Evolutionary conservation across 2,113 vertebrate genomes (phyloP).

Genomic region (Bostrychus sinensis): DNA sequence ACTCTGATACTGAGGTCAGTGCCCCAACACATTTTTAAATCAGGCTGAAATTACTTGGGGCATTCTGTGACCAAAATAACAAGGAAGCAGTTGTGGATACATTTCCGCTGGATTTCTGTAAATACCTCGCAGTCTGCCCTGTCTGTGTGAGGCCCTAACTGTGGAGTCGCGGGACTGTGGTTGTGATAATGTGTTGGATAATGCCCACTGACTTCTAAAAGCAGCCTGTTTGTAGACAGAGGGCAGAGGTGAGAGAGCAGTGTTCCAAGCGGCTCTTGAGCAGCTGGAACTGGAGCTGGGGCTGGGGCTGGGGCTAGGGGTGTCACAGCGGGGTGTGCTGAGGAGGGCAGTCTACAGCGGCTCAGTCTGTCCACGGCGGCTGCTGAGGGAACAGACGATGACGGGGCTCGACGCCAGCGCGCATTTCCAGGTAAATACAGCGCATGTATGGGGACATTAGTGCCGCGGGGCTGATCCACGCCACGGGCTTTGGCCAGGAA

Average conservation of each 20-base stretch:
- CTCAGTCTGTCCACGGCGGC: slow-evolving; percentile 1
- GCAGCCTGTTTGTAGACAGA: not conserved
- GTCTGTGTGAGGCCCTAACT: no score
- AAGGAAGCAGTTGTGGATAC: no score
- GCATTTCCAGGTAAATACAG: not conserved
- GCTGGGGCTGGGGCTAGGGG: not conserved
- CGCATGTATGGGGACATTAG: not conserved
- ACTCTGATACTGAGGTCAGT: no score
- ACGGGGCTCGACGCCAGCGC: not conserved
- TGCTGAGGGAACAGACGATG: not conserved
- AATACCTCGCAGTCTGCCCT: no score
- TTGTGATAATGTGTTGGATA: no score
- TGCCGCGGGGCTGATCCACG: not conserved
- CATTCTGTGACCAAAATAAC: no score
- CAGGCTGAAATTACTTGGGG: no score
- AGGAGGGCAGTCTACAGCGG: slow-evolving; percentile 4
- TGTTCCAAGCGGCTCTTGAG: no score
- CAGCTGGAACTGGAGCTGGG: slow-evolving; percentile 1
- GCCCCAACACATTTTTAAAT: no score
- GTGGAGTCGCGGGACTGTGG: no score
- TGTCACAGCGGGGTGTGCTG: slow-evolving; percentile 8
- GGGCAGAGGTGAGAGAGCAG: slow-evolving; percentile 1
- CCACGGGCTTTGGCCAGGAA: not conserved
- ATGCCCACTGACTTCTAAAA: no score
- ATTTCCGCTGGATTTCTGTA: no score